Percentiles rank a stretch among this genome's conserved stretches.
phyloP scores from a whole-genome alignment of 2,888 invertebrate genomes.

The Sphaeridia pumilis region DNA sequence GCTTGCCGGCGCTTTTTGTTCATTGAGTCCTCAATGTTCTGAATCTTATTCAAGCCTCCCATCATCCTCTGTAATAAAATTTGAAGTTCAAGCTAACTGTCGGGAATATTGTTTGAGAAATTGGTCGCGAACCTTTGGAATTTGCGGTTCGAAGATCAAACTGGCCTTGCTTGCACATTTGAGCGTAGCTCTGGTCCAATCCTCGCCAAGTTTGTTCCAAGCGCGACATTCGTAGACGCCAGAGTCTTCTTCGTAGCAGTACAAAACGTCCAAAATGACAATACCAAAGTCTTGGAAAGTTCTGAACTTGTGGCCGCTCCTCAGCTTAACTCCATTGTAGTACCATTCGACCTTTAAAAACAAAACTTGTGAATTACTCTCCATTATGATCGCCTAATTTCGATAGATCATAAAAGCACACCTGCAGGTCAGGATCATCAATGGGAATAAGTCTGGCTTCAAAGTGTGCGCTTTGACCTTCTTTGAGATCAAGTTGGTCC shows the following conservation, averaged over 20 bases:
- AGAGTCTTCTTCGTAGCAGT: constrained; percentile 79
- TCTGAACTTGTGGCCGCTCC: constrained; percentile 89
- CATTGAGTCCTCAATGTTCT: constrained; percentile 80
- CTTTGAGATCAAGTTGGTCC: constrained; percentile 72
- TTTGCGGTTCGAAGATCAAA: constrained; percentile 80
- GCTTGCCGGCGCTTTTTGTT: constrained; percentile 61
- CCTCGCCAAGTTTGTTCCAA: constrained; percentile 72
- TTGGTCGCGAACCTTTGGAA: constrained; percentile 58
- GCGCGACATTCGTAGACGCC: constrained; percentile 69
- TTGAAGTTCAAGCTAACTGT: constrained; percentile 4
- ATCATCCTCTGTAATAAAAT: constrained; percentile 62
- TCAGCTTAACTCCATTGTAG: constrained; percentile 80
- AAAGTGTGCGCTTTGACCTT: constrained; percentile 81
- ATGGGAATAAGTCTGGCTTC: constrained; percentile 65
- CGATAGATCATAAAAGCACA: constrained; percentile 1
- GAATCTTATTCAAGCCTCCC: constrained; percentile 85
- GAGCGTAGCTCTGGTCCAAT: constrained; percentile 68
- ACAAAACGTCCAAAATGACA: constrained; percentile 86
- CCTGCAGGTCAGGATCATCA: constrained; percentile 72
- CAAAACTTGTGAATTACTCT: neutral
- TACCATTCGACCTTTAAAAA: constrained; percentile 76
- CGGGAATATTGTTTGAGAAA: neutral
- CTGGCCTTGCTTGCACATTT: constrained; percentile 80
- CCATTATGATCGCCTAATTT: too few species aligned
- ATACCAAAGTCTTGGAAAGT: constrained; percentile 97